Evolutionary conservation across 2,888 invertebrate species (phyloP), one percentile per base, ranked within the genome.

Genomic region (Laspeyria flexula): DNA sequence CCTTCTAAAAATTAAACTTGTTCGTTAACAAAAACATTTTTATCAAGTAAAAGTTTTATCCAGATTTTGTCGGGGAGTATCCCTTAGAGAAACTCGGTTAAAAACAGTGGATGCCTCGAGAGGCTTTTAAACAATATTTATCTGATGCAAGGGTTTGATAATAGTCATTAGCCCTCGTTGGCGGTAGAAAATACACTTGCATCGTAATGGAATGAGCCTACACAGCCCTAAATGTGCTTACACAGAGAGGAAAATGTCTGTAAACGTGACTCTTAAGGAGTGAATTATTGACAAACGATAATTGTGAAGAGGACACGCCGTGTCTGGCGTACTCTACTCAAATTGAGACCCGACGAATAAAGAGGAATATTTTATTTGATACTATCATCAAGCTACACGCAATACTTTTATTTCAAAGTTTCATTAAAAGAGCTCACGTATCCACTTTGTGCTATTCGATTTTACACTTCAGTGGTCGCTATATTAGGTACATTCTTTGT

Each of bases 91-190:
- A 47, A 44, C 29, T 43, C 40, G n/a, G 29, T 43, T 23, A 23
- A 27, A 35, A 42, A 41, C 48, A 37, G 25, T 33, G 34, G 43
- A 23, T 16, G 29, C 46, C 40, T 40, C 45, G 38, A 51, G 56
- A 47, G 55, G 55, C 54, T 57, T 55, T 62, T 63, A 60, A 62
- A 62, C 56, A 67, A 65, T 67, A 68, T 67, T 67, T 67, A 68
- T 65, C 53, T 60, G 67, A 67, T 65, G 43, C 55, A 65, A 50
- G 60, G 45, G 51, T 50, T 54, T 57, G 65, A 67, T 68, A 63
- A 68, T 27, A 34, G 63, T 65, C 65, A 68, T 67, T 67, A 68
- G 51, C 27, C 31, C 34, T 47, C 44, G 50, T 56, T 55, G 53
- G 51, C 6, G 56, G 60, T 57, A 39, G 53, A 51, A 56, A 57